Percentiles rank a stretch among this genome's conserved stretches.
These are phyloP conservation scores for Anoplolepis gracilipes DNA, from an alignment of 1,140 invertebrate species.

Conservation along the genomic window DNA sequence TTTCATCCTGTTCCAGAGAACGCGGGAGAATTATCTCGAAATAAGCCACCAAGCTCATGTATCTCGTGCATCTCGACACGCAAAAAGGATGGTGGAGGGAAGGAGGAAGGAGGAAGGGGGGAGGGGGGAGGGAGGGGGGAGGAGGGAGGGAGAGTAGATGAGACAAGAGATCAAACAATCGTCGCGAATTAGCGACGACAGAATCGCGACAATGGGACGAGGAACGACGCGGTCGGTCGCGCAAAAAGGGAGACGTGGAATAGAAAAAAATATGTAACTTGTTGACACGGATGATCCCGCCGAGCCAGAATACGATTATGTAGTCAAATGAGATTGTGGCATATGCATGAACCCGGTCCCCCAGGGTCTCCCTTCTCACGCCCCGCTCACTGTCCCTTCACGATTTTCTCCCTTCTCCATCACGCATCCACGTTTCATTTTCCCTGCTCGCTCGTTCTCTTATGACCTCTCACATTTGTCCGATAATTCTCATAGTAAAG, in stretches of 20 bases:
- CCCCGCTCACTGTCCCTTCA: constrained; percentile 21
- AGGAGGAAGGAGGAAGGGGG: too few species aligned
- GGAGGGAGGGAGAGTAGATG: background rate
- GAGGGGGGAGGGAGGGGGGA: too few species aligned
- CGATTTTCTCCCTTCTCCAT: constrained; percentile 43
- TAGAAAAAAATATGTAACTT: constrained; percentile 83
- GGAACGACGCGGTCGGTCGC: background rate
- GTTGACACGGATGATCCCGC: constrained; percentile 84
- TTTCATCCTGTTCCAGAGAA: background rate
- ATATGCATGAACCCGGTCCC: constrained; percentile 82
- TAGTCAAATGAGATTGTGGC: constrained; percentile 86
- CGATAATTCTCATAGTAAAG: constrained; percentile 22
- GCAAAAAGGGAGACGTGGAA: constrained; percentile 58
- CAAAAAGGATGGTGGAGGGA: background rate
- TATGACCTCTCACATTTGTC: constrained; percentile 38
- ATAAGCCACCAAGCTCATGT: constrained; percentile 23
- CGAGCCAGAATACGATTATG: constrained; percentile 83
- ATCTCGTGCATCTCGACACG: background rate
- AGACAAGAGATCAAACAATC: constrained; percentile 61
- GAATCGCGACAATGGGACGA: constrained; percentile 62
- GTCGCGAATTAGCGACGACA: constrained; percentile 62
- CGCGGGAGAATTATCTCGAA: constrained; percentile 53
- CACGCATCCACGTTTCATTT: constrained; percentile 12
- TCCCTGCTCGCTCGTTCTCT: constrained; percentile 29
- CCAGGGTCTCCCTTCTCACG: constrained; percentile 59